Evolutionary conservation across 2,113 vertebrate genomes (phyloP).

Genomic region (Notarius quadriscutis): DNA sequence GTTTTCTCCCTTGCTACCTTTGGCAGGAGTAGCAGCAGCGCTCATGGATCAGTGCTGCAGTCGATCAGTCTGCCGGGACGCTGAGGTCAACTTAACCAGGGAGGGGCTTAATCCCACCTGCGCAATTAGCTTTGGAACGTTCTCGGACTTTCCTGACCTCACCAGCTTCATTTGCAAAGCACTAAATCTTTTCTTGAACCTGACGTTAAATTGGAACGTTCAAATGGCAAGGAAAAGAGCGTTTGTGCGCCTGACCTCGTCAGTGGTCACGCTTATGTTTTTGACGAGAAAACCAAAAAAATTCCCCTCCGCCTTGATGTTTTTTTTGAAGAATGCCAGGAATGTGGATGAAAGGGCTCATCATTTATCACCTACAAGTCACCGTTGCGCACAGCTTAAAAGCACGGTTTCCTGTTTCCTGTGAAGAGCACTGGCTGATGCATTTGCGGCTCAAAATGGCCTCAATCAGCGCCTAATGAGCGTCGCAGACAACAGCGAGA

Average conservation of each 20-base stretch:
- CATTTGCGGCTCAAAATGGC: conserved; percentile 66
- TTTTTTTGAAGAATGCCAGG: conserved; percentile 51
- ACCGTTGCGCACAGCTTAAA: conserved; percentile 63
- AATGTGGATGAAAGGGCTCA: conserved; percentile 59
- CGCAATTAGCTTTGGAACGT: conserved; percentile 5
- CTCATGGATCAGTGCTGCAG: conserved; percentile 58
- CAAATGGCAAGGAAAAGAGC: neutral
- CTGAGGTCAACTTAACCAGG: conserved; percentile 53
- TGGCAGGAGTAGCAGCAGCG: conserved; percentile 56
- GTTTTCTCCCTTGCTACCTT: conserved; percentile 19
- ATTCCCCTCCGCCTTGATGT: conserved; percentile 1
- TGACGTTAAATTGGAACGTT: neutral
- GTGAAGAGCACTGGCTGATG: conserved; percentile 68
- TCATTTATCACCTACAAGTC: conserved; percentile 69
- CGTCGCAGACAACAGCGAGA: conserved; percentile 56
- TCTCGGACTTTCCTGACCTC: neutral
- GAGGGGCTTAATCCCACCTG: conserved; percentile 31
- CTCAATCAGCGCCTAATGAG: conserved; percentile 66
- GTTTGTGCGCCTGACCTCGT: neutral
- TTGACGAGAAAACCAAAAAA: neutral
- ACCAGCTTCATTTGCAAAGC: neutral
- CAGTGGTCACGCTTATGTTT: neutral
- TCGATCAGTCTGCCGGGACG: conserved; percentile 61
- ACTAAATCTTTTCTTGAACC: neutral
- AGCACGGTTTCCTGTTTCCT: conserved; percentile 76